phyloP scores from a whole-genome alignment of 2,113 vertebrate genomes.

The Gasterosteus aculeatus region DNA sequence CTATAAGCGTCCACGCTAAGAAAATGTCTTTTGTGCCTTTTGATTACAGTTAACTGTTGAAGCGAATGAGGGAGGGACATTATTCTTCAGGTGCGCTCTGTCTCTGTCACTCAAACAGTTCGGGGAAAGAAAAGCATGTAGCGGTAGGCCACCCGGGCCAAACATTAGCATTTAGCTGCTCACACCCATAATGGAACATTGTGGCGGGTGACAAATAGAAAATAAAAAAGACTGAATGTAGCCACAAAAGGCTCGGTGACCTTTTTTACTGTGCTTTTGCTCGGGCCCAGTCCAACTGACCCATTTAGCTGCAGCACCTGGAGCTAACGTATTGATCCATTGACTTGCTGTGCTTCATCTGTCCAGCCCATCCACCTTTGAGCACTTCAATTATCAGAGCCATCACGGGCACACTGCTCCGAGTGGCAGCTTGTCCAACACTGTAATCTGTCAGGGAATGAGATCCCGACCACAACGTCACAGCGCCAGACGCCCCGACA shows the following conservation, averaged over 20 bases:
- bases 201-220: slow-evolving; percentile 40
- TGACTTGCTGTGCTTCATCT: slow-evolving; percentile 76
- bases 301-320: slow-evolving; percentile 72
- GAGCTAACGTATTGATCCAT: slow-evolving; percentile 78
- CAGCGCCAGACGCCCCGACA: slow-evolving; percentile 56
- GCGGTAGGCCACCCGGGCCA: not conserved
- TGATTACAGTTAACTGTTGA: too few species aligned
- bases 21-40: too few species aligned
- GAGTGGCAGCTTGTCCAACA: slow-evolving; percentile 79
- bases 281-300: slow-evolving; percentile 48
- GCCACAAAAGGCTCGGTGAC: slow-evolving; percentile 47
- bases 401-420: slow-evolving; percentile 69
- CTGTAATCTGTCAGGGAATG: slow-evolving; percentile 79
- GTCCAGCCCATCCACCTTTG: slow-evolving; percentile 73
- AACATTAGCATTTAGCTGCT: slow-evolving; percentile 21
- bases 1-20: not conserved
- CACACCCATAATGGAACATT: slow-evolving; percentile 31
- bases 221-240: slow-evolving; percentile 30
- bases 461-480: slow-evolving; percentile 64
- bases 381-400: slow-evolving; percentile 83
- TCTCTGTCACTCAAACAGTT: not conserved
- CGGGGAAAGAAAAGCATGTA: not conserved
- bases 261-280: slow-evolving; percentile 45
- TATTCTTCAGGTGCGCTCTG: not conserved
- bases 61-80: too few species aligned